Conservation (phyloP, 2,888 invertebrate genomes). For the Amblyjoppa fuscipennis region DNA sequence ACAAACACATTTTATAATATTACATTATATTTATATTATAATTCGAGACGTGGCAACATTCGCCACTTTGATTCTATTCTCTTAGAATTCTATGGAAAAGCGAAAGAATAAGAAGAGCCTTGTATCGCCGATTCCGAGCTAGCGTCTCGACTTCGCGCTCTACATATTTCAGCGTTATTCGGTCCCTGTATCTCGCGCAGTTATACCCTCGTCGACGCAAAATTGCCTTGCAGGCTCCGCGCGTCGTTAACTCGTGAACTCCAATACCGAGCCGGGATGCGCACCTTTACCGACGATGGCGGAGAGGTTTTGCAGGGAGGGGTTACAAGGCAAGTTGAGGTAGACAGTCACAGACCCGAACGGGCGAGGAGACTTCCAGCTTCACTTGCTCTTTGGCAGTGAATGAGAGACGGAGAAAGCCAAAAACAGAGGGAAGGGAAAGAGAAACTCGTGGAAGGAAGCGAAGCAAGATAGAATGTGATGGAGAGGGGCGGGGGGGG, state of each 20-base stretch:
- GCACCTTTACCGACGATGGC: constrained; percentile 34
- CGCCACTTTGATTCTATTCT: too few species aligned
- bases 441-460: not conserved
- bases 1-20: too few species aligned
- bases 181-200: constrained; percentile 36
- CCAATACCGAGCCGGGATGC: constrained; percentile 54
- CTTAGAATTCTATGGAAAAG: too few species aligned
- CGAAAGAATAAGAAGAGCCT: too few species aligned
- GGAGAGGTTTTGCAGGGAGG: not conserved
- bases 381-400: constrained; percentile 13
- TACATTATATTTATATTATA: too few species aligned
- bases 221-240: constrained; percentile 48
- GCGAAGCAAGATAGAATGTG: not conserved
- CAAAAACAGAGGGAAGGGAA: constrained; percentile 10
- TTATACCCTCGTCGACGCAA: constrained; percentile 37
- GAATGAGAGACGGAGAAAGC: constrained; percentile 7
- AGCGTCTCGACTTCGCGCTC: not conserved
- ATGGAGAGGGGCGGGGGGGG: not conserved
- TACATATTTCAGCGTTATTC: constrained; percentile 16
- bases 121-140: too few species aligned
- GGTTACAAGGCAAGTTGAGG: constrained; percentile 2
- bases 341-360: constrained; percentile 6
- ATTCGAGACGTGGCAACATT: too few species aligned
- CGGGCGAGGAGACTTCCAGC: not conserved
- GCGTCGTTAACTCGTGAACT: constrained; percentile 59